These are phyloP conservation scores for Acronicta leporina DNA, from an alignment of 2,888 invertebrate genomes.

Conservation along the genomic window DNA sequence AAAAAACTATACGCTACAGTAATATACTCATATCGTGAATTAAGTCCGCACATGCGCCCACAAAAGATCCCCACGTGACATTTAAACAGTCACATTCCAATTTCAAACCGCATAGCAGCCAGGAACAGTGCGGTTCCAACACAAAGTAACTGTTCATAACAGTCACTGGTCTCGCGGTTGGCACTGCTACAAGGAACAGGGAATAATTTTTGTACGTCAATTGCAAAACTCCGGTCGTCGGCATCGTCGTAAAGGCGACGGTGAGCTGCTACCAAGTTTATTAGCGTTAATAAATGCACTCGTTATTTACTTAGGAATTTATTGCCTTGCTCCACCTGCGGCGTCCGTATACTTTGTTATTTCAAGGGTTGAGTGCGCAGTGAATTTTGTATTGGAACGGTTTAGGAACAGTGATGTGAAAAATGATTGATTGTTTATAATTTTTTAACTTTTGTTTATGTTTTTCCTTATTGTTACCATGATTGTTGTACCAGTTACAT, in stretches of 20 bases:
- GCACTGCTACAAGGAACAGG: conserved; percentile 39
- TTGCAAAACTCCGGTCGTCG: conserved; percentile 50
- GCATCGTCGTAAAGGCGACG: conserved; percentile 51
- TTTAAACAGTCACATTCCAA: conserved; percentile 27
- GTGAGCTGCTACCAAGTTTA: conserved; percentile 64
- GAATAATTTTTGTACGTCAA: conserved; percentile 59
- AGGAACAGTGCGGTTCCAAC: conserved; percentile 32
- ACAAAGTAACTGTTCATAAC: conserved; percentile 48
- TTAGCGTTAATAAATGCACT: conserved; percentile 83
- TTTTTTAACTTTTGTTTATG: too few species aligned
- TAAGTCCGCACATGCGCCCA: too few species aligned
- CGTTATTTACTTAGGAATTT: conserved; percentile 82
- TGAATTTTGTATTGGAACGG: conserved; percentile 16
- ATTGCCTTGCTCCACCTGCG: conserved; percentile 77
- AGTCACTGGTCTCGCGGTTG: conserved; percentile 33
- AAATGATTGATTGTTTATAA: too few species aligned
- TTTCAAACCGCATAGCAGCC: conserved; percentile 35
- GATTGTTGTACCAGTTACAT: too few species aligned
- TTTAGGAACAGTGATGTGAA: neutral
- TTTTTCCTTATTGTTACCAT: too few species aligned
- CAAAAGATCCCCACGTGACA: conserved; percentile 19
- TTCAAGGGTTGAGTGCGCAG: conserved; percentile 56
- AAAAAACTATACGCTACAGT: too few species aligned
- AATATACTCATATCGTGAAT: too few species aligned
- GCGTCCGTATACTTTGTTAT: conserved; percentile 76